Conservation (phyloP, 2,113 vertebrate genomes). For the Ctenodactylus gundi region DNA sequence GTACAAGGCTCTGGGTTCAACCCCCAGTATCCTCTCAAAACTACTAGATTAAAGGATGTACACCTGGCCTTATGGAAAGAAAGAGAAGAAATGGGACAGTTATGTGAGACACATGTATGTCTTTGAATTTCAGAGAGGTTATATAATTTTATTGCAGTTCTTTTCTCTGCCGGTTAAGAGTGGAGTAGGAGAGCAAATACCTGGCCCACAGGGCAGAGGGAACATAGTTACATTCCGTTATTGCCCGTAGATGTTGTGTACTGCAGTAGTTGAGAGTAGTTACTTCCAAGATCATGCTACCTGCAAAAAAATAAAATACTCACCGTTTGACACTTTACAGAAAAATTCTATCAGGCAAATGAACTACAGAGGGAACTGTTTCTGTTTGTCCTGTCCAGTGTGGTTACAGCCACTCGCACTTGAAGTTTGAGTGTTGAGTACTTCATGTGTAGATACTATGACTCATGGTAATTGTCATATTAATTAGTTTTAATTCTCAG, state of each 20-base stretch:
- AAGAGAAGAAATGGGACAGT: background rate
- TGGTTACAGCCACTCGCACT: background rate
- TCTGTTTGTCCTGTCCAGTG: no score
- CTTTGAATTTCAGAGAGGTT: background rate
- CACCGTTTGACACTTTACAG: background rate
- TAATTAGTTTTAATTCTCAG: slow-evolving; percentile 20
- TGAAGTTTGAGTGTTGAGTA: background rate
- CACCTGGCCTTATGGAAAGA: background rate
- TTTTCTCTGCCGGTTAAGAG: background rate
- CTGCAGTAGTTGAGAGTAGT: background rate
- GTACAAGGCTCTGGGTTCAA: no score
- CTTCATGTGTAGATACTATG: background rate
- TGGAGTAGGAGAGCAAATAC: background rate
- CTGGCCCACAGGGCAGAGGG: no score
- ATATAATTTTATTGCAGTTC: background rate
- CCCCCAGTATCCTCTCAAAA: no score
- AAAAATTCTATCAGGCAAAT: background rate
- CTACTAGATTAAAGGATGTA: background rate
- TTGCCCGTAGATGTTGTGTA: background rate
- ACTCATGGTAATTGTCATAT: background rate
- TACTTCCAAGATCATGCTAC: background rate
- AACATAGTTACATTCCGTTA: background rate
- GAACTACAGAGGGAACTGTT: no score
- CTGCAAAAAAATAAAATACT: background rate
- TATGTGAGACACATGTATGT: background rate